These are phyloP conservation scores for Chrysomallon squamiferum DNA, from an alignment of 1,140 invertebrate species.

Conservation along the genomic window DNA sequence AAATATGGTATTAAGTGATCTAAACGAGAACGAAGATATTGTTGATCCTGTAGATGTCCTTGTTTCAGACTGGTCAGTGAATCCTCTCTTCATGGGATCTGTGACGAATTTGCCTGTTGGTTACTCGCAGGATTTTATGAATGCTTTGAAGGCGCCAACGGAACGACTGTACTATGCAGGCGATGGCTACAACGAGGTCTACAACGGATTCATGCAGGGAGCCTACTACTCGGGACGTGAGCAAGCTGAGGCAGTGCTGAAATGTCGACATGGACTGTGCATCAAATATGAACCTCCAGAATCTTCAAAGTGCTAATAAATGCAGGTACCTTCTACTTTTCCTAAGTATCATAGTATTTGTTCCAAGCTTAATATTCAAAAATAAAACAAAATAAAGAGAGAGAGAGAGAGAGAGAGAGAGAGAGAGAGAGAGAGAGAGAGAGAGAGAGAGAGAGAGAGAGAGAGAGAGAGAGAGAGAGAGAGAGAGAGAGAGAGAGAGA, in stretches of 20 bases:
- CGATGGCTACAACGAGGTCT: neutral
- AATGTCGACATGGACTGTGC: neutral
- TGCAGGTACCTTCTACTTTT: no score
- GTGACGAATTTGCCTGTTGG: neutral
- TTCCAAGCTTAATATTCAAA: no score
- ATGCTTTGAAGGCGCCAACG: neutral
- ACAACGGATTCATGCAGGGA: neutral
- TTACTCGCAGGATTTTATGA: neutral
- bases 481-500: no score
- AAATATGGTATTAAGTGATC: neutral
- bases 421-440: no score
- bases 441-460: no score
- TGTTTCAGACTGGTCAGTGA: neutral
- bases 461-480: no score
- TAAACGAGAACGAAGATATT: neutral
- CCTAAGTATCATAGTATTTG: no score
- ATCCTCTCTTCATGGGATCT: neutral
- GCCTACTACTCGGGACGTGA: neutral
- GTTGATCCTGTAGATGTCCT: neutral
- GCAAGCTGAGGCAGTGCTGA: neutral
- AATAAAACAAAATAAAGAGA: no score
- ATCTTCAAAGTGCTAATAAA: no score
- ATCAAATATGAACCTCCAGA: no score
- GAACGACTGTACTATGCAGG: slow-evolving; percentile 2
- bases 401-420: no score